Conservation (phyloP, 1,140 invertebrate species). For the Drusus annulatus region DNA sequence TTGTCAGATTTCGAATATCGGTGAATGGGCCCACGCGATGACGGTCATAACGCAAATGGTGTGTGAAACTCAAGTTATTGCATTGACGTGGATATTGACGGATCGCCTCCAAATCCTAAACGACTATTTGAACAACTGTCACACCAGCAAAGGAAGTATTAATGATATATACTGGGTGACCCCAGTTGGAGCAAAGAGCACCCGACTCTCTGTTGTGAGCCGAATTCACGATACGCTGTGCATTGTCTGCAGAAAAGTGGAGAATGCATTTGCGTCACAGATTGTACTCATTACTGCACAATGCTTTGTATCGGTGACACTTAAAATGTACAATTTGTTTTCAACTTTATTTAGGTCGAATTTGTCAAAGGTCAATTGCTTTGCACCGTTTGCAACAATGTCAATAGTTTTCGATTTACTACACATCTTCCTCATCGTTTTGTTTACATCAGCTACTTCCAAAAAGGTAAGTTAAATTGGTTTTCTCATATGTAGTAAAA, state of each 20-base stretch:
- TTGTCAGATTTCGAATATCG: not conserved
- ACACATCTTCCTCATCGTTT: conserved; percentile 36
- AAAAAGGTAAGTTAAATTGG: conserved; percentile 34
- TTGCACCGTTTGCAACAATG: not conserved
- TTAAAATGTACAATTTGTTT: conserved; percentile 47
- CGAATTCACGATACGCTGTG: conserved; percentile 51
- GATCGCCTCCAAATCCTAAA: conserved; percentile 38
- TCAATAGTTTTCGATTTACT: not conserved
- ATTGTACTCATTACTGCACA: conserved; percentile 32
- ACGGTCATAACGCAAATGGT: conserved; percentile 39
- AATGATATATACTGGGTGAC: conserved; percentile 37
- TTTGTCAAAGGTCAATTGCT: not conserved
- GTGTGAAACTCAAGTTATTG: conserved; percentile 44
- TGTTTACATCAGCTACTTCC: conserved; percentile 14
- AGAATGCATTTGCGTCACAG: conserved; percentile 28
- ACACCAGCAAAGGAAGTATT: not conserved
- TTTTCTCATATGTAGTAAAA: too few species aligned
- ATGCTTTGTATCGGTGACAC: conserved; percentile 46
- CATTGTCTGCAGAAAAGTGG: conserved; percentile 22
- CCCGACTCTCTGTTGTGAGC: conserved; percentile 36
- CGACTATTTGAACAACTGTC: conserved; percentile 35
- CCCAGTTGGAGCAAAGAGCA: conserved; percentile 39
- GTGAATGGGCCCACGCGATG: not conserved
- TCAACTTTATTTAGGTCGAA: conserved; percentile 35
- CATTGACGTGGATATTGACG: conserved; percentile 20